These are phyloP conservation scores for Scolopax bukidnonensis DNA, from an alignment of 2,797 vertebrate species.

Conservation along the genomic window DNA sequence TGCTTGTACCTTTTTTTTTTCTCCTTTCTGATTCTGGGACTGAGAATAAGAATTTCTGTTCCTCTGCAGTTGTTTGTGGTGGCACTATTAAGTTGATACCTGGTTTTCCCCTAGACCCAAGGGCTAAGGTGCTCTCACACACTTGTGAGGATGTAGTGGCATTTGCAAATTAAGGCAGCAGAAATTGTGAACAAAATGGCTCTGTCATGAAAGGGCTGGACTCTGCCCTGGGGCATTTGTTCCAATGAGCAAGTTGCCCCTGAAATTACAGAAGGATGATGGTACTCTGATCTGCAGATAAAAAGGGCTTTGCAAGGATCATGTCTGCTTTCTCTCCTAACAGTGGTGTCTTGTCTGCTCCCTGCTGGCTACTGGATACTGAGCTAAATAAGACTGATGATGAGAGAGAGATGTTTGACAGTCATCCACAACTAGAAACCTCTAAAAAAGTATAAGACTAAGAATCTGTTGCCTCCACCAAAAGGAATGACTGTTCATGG, in stretches of 20 bases:
- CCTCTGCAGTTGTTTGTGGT: background rate
- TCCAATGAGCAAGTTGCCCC: background rate
- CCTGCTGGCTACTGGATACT: background rate
- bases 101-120: background rate
- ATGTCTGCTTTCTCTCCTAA: background rate
- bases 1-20: background rate
- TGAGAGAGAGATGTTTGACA: background rate
- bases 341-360: background rate
- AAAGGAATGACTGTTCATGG: background rate
- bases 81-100: background rate
- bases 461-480: background rate
- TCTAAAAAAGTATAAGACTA: background rate
- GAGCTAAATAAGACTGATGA: conserved; percentile 2
- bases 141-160: background rate
- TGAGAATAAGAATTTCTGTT: background rate
- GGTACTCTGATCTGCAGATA: conserved; percentile 11
- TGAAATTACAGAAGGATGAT: conserved; percentile 7
- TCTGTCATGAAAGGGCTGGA: background rate
- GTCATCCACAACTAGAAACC: background rate
- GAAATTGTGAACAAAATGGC: background rate
- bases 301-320: conserved; percentile 17
- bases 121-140: background rate
- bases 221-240: conserved; percentile 15
- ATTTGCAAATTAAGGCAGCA: conserved; percentile 17
- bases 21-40: background rate